Conservation (phyloP, 2,888 invertebrate species). For the Sabatieria punctata region DNA sequence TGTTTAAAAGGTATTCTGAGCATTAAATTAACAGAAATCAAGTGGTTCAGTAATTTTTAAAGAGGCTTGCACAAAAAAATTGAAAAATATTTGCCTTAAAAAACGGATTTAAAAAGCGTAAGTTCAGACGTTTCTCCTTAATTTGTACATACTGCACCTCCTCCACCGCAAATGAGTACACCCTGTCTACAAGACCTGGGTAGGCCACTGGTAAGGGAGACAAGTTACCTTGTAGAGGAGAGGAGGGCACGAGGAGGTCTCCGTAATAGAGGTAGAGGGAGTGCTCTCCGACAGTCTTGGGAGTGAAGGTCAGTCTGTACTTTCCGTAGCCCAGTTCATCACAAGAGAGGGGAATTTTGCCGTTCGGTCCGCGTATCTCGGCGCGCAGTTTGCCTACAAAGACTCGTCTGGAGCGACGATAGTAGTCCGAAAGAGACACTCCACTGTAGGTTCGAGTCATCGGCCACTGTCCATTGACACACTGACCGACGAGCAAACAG, state of each 20-base stretch:
- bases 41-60: too few species aligned
- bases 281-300: conserved; percentile 9
- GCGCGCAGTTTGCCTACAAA: conserved; percentile 23
- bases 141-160: too few species aligned
- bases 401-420: neutral
- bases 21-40: too few species aligned
- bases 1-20: too few species aligned
- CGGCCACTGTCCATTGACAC: neutral
- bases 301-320: conserved; percentile 8
- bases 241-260: conserved; percentile 8
- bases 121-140: too few species aligned
- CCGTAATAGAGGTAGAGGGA: conserved; percentile 9
- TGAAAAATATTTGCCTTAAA: too few species aligned
- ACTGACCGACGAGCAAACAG: too few species aligned
- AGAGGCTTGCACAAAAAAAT: too few species aligned
- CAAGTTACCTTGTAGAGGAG: neutral
- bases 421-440: neutral
- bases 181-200: too few species aligned
- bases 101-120: too few species aligned
- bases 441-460: neutral
- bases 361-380: conserved; percentile 28
- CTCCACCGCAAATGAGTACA: too few species aligned
- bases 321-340: neutral
- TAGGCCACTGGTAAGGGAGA: too few species aligned
- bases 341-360: conserved; percentile 18